phyloP scores from a whole-genome alignment of 2,797 vertebrate species.

The Gallinago solitaria region DNA sequence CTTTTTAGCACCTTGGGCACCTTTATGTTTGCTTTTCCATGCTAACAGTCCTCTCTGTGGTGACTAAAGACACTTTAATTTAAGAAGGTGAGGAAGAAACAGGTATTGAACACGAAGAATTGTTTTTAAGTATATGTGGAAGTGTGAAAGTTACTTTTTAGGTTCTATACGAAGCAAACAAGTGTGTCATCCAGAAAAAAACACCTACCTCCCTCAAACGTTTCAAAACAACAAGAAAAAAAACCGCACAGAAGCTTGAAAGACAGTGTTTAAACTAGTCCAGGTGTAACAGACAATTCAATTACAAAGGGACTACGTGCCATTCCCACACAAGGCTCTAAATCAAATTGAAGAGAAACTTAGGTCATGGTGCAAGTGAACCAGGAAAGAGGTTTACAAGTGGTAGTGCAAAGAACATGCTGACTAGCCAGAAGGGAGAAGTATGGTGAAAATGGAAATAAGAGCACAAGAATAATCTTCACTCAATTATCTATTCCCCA shows the following conservation, averaged over 20 bases:
- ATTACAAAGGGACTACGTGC: background rate
- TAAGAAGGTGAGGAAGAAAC: background rate
- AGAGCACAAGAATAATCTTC: background rate
- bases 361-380: fast-evolving
- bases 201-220: background rate
- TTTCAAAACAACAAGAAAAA: background rate
- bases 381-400: background rate
- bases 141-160: background rate
- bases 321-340: background rate
- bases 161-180: background rate
- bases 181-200: background rate
- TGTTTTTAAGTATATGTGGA: background rate
- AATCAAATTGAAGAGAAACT: background rate
- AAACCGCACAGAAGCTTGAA: background rate
- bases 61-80: background rate
- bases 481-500: background rate
- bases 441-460: background rate
- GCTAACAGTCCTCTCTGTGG: background rate
- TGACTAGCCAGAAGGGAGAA: background rate
- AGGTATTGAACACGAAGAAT: background rate
- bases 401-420: background rate
- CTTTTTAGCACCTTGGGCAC: background rate
- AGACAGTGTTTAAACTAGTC: background rate
- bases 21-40: background rate
- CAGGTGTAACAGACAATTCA: background rate